phyloP scores from a whole-genome alignment of 2,113 vertebrate species.

The Colaptes auratus region DNA sequence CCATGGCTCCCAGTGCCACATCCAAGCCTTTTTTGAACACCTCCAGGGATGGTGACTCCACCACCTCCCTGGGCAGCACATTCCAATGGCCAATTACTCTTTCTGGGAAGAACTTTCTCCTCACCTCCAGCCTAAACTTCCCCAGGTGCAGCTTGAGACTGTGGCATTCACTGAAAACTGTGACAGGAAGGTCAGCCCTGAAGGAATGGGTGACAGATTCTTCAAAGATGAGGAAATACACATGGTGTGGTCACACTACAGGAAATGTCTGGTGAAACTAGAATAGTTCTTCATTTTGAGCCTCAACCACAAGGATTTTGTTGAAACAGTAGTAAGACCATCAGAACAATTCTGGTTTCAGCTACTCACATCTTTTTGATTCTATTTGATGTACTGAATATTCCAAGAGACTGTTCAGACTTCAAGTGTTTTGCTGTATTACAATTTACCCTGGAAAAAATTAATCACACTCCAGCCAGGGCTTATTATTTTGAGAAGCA shows the following conservation, averaged over 20 bases:
- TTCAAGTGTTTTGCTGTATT: neutral
- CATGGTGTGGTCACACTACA: neutral
- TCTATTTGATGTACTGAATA: neutral
- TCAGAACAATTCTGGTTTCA: neutral
- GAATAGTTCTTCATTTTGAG: neutral
- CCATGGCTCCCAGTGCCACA: too few relatives aligned
- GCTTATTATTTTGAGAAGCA: neutral
- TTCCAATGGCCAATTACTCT: too few relatives aligned
- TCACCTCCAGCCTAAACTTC: too few relatives aligned
- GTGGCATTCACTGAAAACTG: too few relatives aligned
- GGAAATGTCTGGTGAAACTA: neutral
- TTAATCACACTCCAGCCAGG: neutral
- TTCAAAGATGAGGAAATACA: neutral
- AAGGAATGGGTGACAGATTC: neutral
- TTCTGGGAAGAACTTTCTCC: too few relatives aligned
- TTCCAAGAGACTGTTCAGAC: neutral
- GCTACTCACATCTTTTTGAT: neutral
- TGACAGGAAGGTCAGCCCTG: neutral
- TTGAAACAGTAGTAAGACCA: neutral
- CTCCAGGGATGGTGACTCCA: too few relatives aligned
- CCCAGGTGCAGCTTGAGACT: too few relatives aligned
- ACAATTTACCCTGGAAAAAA: neutral
- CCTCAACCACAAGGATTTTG: neutral
- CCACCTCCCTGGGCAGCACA: too few relatives aligned
- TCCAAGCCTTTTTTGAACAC: too few relatives aligned